Conservation (phyloP, 1,140 invertebrate genomes). For the Achatina immaculata region DNA sequence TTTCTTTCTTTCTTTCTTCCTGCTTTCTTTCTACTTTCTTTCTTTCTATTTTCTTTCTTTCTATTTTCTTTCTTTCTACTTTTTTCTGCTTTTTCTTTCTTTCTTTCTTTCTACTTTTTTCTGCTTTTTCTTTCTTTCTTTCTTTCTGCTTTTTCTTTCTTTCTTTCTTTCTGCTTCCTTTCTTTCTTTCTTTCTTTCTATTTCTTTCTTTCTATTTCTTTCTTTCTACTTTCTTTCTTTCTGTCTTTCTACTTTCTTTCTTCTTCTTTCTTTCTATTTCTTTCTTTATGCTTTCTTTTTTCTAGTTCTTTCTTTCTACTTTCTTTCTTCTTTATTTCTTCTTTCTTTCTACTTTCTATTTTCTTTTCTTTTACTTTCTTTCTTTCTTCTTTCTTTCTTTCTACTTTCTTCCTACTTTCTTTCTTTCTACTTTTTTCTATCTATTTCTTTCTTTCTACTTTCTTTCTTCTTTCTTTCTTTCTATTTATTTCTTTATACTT, state of each 20-base stretch:
- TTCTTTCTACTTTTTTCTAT: background rate
- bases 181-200: constrained; percentile 2
- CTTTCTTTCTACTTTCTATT: background rate
- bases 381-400: background rate
- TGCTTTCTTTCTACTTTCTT: no score
- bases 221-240: background rate
- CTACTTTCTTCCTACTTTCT: background rate
- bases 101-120: no score
- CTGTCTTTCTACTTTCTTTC: background rate
- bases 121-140: background rate
- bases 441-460: background rate
- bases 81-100: no score
- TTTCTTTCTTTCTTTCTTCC: no score
- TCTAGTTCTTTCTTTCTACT: background rate
- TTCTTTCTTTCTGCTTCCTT: background rate
- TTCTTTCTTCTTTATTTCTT: background rate
- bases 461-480: background rate
- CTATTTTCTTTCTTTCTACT: no score
- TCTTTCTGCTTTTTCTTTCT: background rate
- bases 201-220: background rate
- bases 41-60: no score
- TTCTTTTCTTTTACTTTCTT: background rate
- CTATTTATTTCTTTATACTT: background rate
- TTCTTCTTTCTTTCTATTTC: background rate
- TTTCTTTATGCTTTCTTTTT: background rate